phyloP scores from a whole-genome alignment of 2,797 vertebrate genomes.

The Hafferia zeledoni region DNA sequence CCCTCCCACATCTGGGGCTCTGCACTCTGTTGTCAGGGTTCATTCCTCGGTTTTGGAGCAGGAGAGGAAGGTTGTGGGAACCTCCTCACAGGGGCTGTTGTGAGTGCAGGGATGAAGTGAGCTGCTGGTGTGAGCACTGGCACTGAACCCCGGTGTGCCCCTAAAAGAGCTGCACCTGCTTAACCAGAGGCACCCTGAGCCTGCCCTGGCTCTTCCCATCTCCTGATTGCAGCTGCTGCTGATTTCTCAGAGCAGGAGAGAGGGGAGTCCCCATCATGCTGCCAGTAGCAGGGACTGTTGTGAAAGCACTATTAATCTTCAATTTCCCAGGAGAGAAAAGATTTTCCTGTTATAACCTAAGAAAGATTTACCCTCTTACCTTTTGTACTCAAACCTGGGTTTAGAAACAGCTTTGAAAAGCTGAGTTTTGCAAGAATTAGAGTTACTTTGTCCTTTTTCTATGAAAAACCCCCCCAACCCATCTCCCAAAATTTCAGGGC shows the following conservation, averaged over 20 bases:
- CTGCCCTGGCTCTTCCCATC: not conserved
- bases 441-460: not conserved
- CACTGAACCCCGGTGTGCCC: not conserved
- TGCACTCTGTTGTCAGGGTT: accelerated
- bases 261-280: not conserved
- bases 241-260: not conserved
- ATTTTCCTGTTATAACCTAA: not conserved
- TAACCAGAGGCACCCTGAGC: not conserved
- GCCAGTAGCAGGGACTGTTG: not conserved
- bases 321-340: not conserved
- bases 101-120: accelerated
- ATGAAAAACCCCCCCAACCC: not conserved
- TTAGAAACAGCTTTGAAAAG: not conserved
- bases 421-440: not conserved
- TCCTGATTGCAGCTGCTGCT: not conserved
- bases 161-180: not conserved
- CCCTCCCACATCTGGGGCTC: accelerated
- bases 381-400: not conserved
- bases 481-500: accelerated
- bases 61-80: not conserved
- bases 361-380: not conserved
- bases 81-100: not conserved
- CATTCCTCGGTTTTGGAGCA: accelerated
- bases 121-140: not conserved
- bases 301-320: accelerated